Conservation (phyloP, 1,140 invertebrate genomes). For the Drosophila teissieri region DNA sequence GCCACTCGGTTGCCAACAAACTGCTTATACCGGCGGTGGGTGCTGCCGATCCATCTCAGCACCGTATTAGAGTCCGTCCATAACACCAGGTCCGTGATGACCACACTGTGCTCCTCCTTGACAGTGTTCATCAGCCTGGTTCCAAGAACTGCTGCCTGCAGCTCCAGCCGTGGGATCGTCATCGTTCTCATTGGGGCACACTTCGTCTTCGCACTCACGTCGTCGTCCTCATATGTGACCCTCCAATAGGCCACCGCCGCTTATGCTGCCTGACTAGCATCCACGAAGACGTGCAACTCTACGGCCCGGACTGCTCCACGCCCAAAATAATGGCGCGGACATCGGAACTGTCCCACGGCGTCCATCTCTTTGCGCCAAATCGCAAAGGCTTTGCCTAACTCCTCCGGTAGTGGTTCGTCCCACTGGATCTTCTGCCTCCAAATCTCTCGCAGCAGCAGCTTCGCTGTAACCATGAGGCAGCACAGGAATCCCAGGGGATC, state of each 20-base stretch:
- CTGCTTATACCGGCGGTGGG: constrained; percentile 19
- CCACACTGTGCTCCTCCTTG: constrained; percentile 4
- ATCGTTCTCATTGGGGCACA: constrained; percentile 76
- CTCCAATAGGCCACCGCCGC: constrained; percentile 45
- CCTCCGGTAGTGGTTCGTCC: constrained; percentile 3
- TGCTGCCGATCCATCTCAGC: not conserved
- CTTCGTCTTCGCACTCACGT: constrained; percentile 59
- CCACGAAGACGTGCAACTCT: constrained; percentile 41
- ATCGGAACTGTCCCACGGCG: not conserved
- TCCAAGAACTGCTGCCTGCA: constrained; percentile 83
- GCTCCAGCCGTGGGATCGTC: constrained; percentile 84
- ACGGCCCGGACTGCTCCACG: not conserved
- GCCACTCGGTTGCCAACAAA: constrained; percentile 65
- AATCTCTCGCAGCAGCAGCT: constrained; percentile 4
- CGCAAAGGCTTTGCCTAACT: not conserved
- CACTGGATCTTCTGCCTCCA: constrained; percentile 9
- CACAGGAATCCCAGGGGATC: not conserved
- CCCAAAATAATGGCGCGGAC: not conserved
- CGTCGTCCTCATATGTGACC: not conserved
- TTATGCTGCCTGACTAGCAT: constrained; percentile 11
- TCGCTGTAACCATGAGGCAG: not conserved
- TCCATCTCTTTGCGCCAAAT: constrained; percentile 3
- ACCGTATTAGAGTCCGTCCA: not conserved
- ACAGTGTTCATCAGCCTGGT: constrained; percentile 52
- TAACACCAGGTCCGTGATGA: not conserved